phyloP scores from a whole-genome alignment of 2,888 invertebrate species.

The Laspeyria flexula region DNA sequence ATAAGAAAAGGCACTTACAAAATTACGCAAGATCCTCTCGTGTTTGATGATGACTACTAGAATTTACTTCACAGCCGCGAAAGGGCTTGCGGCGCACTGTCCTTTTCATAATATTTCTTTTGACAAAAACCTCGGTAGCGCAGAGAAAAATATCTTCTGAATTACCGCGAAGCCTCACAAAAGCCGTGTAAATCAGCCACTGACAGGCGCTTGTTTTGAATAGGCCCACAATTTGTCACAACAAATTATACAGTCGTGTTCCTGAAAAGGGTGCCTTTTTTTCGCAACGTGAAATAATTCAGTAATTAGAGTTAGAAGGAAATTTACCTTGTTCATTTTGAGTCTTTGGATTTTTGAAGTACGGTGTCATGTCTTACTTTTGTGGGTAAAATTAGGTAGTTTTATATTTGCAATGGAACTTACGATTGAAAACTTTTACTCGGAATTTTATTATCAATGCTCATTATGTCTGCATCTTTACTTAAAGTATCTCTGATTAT shows the following conservation, averaged over 20 bases:
- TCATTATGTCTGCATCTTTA: too few relatives aligned
- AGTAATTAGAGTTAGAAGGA: constrained; percentile 46
- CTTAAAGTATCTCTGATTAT: too few relatives aligned
- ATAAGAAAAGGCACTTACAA: too few relatives aligned
- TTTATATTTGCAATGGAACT: too few relatives aligned
- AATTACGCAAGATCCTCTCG: too few relatives aligned
- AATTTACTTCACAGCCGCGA: neutral
- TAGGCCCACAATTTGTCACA: constrained; percentile 71
- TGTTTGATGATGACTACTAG: neutral
- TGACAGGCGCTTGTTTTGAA: constrained; percentile 66
- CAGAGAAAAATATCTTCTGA: constrained; percentile 46
- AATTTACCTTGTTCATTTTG: constrained; percentile 58
- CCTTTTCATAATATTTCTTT: neutral
- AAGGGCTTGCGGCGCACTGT: neutral
- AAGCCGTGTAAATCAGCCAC: constrained; percentile 59
- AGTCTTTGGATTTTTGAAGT: too few relatives aligned
- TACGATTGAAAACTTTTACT: too few relatives aligned
- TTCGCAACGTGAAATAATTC: constrained; percentile 51
- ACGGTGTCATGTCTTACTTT: too few relatives aligned
- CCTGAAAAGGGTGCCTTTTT: constrained; percentile 66
- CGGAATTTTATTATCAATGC: too few relatives aligned
- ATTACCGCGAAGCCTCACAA: constrained; percentile 40
- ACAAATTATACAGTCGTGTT: constrained; percentile 72
- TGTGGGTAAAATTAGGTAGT: too few relatives aligned
- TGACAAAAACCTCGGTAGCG: constrained; percentile 35